phyloP scores from a whole-genome alignment of 2,113 vertebrate genomes.

The Pelobates fuscus region DNA sequence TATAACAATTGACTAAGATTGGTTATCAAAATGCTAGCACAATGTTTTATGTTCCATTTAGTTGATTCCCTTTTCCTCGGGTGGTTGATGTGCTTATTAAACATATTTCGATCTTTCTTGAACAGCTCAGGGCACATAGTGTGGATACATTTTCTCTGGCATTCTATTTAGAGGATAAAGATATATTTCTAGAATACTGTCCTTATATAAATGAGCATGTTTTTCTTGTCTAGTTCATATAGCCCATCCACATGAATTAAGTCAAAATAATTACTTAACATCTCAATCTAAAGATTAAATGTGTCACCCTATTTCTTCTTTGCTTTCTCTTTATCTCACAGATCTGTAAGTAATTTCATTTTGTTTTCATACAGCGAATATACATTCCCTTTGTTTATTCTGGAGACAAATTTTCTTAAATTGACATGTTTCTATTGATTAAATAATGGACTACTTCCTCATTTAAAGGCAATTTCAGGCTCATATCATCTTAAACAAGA shows the following conservation, averaged over 20 bases:
- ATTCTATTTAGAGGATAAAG: not conserved
- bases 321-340: conserved; percentile 59
- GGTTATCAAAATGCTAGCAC: no score
- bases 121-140: no score
- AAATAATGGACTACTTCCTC: conserved; percentile 87
- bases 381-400: conserved; percentile 78
- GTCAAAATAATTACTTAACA: conserved; percentile 64
- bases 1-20: no score
- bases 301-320: conserved; percentile 65
- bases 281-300: conserved; percentile 57
- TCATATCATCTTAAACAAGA: conserved; percentile 67
- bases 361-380: conserved; percentile 73
- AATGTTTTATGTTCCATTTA: no score
- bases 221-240: not conserved
- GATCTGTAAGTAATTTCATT: conserved; percentile 81
- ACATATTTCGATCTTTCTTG: no score
- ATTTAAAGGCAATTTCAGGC: conserved; percentile 74
- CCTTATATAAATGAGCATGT: not conserved
- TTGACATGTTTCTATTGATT: conserved; percentile 87
- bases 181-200: not conserved
- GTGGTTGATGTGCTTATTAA: no score
- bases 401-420: conserved; percentile 81
- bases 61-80: no score
- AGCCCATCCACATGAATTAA: not conserved
- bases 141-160: no score